Percentiles rank a stretch among this genome's conserved stretches.
phyloP scores from a whole-genome alignment of 2,888 invertebrate species.

The Luperina nickerlii region DNA sequence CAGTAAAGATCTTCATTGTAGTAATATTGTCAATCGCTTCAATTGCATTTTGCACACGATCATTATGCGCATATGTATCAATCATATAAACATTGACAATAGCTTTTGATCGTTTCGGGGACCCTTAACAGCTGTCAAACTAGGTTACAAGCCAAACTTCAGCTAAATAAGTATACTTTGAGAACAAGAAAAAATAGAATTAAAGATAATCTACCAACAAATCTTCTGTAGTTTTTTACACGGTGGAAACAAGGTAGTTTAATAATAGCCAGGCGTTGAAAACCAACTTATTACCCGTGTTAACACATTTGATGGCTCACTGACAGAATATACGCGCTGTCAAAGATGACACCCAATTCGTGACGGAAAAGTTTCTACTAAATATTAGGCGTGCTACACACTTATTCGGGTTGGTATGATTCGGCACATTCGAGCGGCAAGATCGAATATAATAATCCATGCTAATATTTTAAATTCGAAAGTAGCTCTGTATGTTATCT shows the following conservation, averaged over 20 bases:
- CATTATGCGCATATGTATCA: too few species aligned
- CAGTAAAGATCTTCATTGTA: too few species aligned
- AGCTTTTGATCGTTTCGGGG: too few species aligned
- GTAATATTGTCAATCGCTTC: too few species aligned
- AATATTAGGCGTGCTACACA: neutral
- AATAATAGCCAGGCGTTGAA: conserved; percentile 60
- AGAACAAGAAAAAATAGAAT: neutral
- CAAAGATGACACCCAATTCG: conserved; percentile 13
- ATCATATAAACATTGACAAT: too few species aligned
- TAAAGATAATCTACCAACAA: neutral
- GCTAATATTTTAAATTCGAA: too few species aligned
- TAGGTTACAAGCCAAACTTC: neutral
- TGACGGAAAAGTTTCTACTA: conserved; percentile 16
- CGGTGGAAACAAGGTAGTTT: conserved; percentile 6
- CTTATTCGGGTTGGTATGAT: neutral
- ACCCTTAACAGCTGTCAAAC: too few species aligned
- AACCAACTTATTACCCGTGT: conserved; percentile 64
- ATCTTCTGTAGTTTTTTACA: conserved; percentile 24
- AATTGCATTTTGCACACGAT: too few species aligned
- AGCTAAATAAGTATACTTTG: neutral
- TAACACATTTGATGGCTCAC: conserved; percentile 66
- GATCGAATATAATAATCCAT: neutral
- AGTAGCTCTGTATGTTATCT: too few species aligned
- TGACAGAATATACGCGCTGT: conserved; percentile 47
- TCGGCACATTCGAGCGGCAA: neutral